Evolutionary conservation across 2,113 vertebrate genomes (phyloP), one percentile per base, ranked within the genome.

Genomic region (Labrus mixtus): DNA sequence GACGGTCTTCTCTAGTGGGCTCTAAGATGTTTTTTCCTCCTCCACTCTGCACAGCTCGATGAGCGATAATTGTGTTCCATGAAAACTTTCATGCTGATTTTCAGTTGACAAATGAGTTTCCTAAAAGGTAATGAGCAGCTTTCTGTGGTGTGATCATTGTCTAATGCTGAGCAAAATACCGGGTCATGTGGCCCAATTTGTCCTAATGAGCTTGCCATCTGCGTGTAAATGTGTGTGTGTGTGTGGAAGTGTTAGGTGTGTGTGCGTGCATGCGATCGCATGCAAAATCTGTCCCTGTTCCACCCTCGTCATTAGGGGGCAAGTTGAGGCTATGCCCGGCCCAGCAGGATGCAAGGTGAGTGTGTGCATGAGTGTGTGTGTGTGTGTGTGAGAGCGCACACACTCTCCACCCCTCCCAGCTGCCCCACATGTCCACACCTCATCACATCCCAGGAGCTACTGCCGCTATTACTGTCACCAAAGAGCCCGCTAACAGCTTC

Each of bases 401-500:
- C 72, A 53, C 51, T 57, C 75, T 68, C 65, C 77, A 54, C 53
- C 61, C 50, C 60, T 83, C 76, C 56, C 82, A 82, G 69, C 76
- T 82, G 66, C 78, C 73, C 80, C 84, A 78, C 73, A 76, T 57
- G 82, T 91, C 86, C 87, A 78, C 87, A 91, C 82, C 85, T 90
- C 83, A 23, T 86, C 87, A 68, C 76, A 73, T 88, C 84, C 88
- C 78, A 69, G 65, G 79, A 88, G 88, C 59, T 78, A 51, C 70
- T 58, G 69, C 75, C 12, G 56, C 85, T 80, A 90, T 92, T 89
- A 91, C 80, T 87, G 88, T 87, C 89, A 90, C 59, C 79, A 89
- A 83, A 87, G 79, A 90, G 82, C 62, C 29, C 54, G 54, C 86
- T 89, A 86, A 90, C 90, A 87, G 87, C 85, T 83, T 90, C 90